Conservation (phyloP, 1,140 invertebrate genomes). For the Zaprionus davidi region DNA sequence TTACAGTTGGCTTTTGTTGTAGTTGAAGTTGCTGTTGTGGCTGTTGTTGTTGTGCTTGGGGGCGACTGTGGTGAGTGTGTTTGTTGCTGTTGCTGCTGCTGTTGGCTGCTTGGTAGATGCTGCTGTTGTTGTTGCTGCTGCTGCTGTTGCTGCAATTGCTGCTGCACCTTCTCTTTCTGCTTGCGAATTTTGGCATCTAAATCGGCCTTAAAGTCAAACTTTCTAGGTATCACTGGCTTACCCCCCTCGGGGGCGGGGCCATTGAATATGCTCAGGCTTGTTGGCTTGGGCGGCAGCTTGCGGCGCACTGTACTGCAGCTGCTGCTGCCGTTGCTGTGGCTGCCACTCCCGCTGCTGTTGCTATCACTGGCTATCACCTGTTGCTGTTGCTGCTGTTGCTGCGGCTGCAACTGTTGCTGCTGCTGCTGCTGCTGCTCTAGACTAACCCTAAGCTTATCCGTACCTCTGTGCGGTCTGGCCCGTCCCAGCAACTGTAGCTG, state of each 20-base stretch:
- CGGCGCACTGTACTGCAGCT: conserved; percentile 39
- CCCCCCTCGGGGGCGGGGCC: conserved; percentile 36
- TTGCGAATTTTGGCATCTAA: conserved; percentile 80
- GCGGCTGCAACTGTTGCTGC: conserved; percentile 29
- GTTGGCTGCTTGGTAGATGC: conserved; percentile 26
- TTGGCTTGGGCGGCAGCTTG: conserved; percentile 73
- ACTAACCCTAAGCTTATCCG: conserved; percentile 60
- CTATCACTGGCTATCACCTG: conserved; percentile 35
- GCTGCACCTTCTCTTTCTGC: conserved; percentile 75
- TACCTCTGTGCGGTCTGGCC: conserved; percentile 73
- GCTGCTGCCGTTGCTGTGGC: conserved; percentile 35
- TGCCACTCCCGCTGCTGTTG: conserved; percentile 13
- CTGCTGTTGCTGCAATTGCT: conserved; percentile 68
- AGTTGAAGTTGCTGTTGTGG: conserved; percentile 38
- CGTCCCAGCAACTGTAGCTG: conserved; percentile 78
- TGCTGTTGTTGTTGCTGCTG: conserved; percentile 50
- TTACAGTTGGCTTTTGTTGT: conserved; percentile 72
- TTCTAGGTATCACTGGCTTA: conserved; percentile 66
- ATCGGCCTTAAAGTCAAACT: conserved; percentile 79
- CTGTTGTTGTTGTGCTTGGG: conserved; percentile 52
- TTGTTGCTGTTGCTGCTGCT: conserved; percentile 47
- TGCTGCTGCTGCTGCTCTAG: conserved; percentile 50
- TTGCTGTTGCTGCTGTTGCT: conserved; percentile 24
- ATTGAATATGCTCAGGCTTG: conserved; percentile 73
- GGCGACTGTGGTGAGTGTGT: conserved; percentile 71